A percentile compares a stretch with the other conserved stretches of the same genome.
phyloP scores from a whole-genome alignment of 2,113 vertebrate genomes.

The Barbus barbus region DNA sequence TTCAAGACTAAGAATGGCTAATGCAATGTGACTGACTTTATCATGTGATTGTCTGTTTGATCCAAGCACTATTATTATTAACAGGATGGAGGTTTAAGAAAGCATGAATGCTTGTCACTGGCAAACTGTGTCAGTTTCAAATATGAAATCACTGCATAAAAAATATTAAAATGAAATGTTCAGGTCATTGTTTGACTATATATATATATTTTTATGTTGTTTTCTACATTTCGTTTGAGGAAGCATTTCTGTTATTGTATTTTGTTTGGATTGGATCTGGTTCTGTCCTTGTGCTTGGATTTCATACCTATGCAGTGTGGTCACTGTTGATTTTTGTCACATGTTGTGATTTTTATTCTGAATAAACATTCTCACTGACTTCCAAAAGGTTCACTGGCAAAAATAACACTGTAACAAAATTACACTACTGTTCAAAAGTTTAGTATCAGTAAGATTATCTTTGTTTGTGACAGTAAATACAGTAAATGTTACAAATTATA shows the following conservation, averaged over 20 bases:
- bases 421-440: not conserved
- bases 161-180: not conserved
- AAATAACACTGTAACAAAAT: not conserved
- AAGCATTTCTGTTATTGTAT: not conserved
- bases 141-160: conserved; percentile 10
- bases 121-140: not conserved
- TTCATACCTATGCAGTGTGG: not conserved
- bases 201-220: not conserved
- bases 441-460: not conserved
- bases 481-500: too few relatives aligned
- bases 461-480: too few relatives aligned
- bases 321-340: conserved; percentile 42
- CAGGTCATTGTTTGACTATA: not conserved
- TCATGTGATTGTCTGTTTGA: not conserved
- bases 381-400: not conserved
- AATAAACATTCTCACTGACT: conserved; percentile 38
- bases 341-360: conserved; percentile 40
- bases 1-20: not conserved
- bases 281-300: not conserved
- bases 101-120: not conserved
- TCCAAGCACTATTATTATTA: not conserved
- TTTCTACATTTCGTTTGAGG: not conserved
- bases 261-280: not conserved
- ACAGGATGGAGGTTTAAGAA: not conserved
- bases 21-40: not conserved